Evolutionary conservation across 2,113 vertebrate genomes (phyloP).

Genomic region (Aspiorhynchus laticeps): DNA sequence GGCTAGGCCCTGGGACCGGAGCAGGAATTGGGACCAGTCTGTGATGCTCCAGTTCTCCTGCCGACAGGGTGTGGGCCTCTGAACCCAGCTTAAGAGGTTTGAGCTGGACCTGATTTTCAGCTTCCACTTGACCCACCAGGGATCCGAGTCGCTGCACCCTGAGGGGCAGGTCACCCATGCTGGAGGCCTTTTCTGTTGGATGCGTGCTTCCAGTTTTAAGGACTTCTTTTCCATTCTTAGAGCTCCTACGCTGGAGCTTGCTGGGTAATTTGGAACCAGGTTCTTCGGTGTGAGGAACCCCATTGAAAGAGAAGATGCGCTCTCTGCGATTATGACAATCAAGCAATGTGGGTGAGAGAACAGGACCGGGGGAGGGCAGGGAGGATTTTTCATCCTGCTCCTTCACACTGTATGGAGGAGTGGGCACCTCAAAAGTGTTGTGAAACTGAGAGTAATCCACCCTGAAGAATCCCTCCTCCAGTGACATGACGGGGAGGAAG

Average conservation of each 20-base stretch:
- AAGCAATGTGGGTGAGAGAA: conserved; percentile 63
- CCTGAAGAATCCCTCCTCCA: conserved; percentile 90
- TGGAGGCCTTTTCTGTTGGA: conserved; percentile 76
- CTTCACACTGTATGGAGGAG: conserved; percentile 84
- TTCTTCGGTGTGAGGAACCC: conserved; percentile 70
- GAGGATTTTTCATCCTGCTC: conserved; percentile 84
- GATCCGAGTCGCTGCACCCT: conserved; percentile 77
- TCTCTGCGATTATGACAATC: conserved; percentile 70
- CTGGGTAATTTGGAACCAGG: conserved; percentile 72
- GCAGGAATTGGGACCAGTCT: conserved; percentile 61
- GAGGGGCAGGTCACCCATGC: conserved; percentile 79
- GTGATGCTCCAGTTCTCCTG: conserved; percentile 60
- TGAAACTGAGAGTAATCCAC: conserved; percentile 92
- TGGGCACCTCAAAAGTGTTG: conserved; percentile 85
- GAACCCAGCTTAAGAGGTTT: conserved; percentile 71
- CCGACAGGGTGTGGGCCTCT: conserved; percentile 67
- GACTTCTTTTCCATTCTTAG: conserved; percentile 72
- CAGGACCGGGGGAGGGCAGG: conserved; percentile 67
- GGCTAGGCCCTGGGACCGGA: conserved; percentile 53
- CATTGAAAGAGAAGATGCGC: conserved; percentile 77
- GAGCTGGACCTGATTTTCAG: conserved; percentile 73
- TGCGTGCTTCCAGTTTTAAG: conserved; percentile 69
- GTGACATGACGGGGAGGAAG: conserved; percentile 88
- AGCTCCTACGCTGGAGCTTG: conserved; percentile 83
- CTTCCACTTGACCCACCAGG: conserved; percentile 70